These are phyloP conservation scores for Parascotia fuliginaria DNA, from an alignment of 2,888 invertebrate species.

Conservation along the genomic window DNA sequence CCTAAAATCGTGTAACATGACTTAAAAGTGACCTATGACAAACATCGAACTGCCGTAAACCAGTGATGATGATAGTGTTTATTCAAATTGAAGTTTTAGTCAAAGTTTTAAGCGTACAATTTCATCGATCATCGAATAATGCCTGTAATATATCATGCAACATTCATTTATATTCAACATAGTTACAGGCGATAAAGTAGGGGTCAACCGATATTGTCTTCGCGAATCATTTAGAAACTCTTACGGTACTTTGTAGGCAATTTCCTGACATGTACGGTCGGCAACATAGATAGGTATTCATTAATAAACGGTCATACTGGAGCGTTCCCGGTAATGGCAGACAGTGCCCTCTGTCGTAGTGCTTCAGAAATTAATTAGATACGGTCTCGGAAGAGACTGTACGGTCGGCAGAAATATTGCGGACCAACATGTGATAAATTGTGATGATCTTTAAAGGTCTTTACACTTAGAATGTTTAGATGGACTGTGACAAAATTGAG, in stretches of 20 bases:
- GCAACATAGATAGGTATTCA: conserved; percentile 46
- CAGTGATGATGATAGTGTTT: no score
- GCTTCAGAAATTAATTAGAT: conserved; percentile 70
- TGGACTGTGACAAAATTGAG: neutral
- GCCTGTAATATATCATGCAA: no score
- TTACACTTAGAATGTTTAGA: neutral
- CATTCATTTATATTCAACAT: conserved; percentile 20
- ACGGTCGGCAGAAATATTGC: conserved; percentile 23
- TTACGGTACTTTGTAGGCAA: conserved; percentile 40
- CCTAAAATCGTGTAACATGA: no score
- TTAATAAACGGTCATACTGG: conserved; percentile 57
- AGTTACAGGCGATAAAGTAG: conserved; percentile 35
- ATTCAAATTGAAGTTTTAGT: no score
- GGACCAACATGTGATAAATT: neutral
- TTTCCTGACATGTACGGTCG: conserved; percentile 46
- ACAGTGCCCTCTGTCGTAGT: conserved; percentile 46
- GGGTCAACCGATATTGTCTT: conserved; percentile 44
- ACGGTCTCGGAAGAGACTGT: conserved; percentile 48
- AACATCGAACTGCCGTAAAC: no score
- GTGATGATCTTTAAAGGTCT: neutral
- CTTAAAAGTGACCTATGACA: no score
- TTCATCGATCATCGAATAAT: no score
- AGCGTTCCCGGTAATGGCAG: conserved; percentile 50
- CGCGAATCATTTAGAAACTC: conserved; percentile 38
- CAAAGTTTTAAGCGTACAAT: no score